A percentile compares a stretch with the other conserved stretches of the same genome.
Evolutionary conservation across 2,888 invertebrate species (phyloP).

Genomic region (Drosophila nigricruria): DNA sequence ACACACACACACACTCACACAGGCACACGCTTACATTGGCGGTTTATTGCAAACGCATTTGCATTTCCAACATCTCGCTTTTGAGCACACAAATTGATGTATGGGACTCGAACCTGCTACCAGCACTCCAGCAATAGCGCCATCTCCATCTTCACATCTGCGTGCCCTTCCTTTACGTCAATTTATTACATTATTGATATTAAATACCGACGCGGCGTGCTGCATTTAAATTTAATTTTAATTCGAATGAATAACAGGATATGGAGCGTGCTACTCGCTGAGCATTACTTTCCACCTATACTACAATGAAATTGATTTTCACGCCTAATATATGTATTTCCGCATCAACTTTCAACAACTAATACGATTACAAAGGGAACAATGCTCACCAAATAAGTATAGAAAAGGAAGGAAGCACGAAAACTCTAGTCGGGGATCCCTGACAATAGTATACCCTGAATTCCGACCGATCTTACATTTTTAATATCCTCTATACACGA

Average conservation of each 20-base stretch:
- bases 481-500: too few relatives aligned
- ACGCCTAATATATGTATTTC: neutral
- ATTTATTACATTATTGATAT: conserved; percentile 74
- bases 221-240: conserved; percentile 51
- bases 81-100: conserved; percentile 65
- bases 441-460: too few relatives aligned
- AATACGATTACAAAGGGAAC: too few relatives aligned
- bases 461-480: too few relatives aligned
- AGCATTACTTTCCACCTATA: neutral
- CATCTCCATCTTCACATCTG: conserved; percentile 14
- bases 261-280: neutral
- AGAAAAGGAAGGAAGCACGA: too few relatives aligned
- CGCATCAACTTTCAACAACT: too few relatives aligned
- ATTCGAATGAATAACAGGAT: conserved; percentile 19
- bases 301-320: neutral
- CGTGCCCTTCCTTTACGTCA: conserved; percentile 3
- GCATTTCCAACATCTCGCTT: conserved; percentile 60
- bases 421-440: too few relatives aligned
- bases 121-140: conserved; percentile 5
- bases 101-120: conserved; percentile 50
- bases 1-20: conserved; percentile 17
- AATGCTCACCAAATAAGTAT: too few relatives aligned
- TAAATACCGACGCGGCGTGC: conserved; percentile 47
- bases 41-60: conserved; percentile 63
- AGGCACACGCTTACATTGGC: conserved; percentile 8